A percentile compares a stretch with the other conserved stretches of the same genome.
Evolutionary conservation across 2,113 vertebrate species (phyloP).

Genomic region (Ophthalmolycus amberensis): DNA sequence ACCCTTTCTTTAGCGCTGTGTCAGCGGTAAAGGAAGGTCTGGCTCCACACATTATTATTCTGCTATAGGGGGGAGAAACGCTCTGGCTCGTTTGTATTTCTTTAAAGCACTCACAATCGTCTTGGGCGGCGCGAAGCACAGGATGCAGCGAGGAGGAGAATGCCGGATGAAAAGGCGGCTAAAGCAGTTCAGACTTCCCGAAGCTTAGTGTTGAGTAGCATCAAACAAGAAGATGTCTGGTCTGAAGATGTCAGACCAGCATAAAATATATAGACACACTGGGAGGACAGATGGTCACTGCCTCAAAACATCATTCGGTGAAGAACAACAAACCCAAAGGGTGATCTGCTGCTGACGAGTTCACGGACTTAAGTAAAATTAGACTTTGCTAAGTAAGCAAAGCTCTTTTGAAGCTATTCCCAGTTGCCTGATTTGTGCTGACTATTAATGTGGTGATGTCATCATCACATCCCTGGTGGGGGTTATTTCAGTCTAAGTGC

Average conservation of each 20-base stretch:
- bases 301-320: slow-evolving; percentile 28
- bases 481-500: slow-evolving; percentile 54
- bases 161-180: background rate
- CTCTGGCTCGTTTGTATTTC: background rate
- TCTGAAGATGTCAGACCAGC: slow-evolving; percentile 9
- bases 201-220: slow-evolving; percentile 22
- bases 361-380: background rate
- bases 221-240: slow-evolving; percentile 2
- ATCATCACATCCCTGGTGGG: slow-evolving; percentile 18
- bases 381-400: slow-evolving; percentile 1
- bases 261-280: slow-evolving; percentile 18
- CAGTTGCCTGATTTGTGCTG: slow-evolving; percentile 30
- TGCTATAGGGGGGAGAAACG: background rate
- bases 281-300: slow-evolving; percentile 1
- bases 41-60: background rate
- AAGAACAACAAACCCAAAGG: slow-evolving; percentile 14
- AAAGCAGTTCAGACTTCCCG: background rate
- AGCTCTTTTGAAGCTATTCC: slow-evolving; percentile 11
- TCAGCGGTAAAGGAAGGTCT: background rate
- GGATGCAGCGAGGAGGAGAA: background rate
- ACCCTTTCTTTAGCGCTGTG: background rate
- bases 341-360: background rate
- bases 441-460: slow-evolving; percentile 41
- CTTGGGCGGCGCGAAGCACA: background rate
- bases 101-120: background rate